A percentile compares a stretch with the other conserved stretches of the same genome.
These are phyloP conservation scores for Henricia sp. DNA, from an alignment of 53 echinoderm and acorn worm species.

Conservation along the genomic window DNA sequence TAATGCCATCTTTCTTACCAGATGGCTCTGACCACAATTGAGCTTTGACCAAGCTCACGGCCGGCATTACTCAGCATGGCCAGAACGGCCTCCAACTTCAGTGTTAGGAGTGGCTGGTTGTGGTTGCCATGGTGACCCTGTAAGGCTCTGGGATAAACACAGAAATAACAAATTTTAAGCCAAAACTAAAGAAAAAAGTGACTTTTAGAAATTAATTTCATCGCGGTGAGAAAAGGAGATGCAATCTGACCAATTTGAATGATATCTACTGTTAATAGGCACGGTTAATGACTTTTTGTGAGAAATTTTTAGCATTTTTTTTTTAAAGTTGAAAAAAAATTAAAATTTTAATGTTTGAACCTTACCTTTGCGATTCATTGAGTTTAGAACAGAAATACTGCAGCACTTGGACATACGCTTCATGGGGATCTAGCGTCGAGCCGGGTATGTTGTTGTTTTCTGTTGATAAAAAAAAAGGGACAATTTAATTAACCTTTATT, in stretches of 20 bases:
- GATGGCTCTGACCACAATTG: conserved; percentile 82
- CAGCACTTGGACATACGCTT: conserved; percentile 62
- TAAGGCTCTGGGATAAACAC: conserved; percentile 1
- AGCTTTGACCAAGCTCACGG: conserved; percentile 72
- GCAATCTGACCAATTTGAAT: too few species aligned
- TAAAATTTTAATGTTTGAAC: neutral
- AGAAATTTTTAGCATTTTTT: neutral
- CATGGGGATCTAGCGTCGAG: conserved; percentile 50
- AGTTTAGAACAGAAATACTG: conserved; percentile 63
- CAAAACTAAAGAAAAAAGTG: too few species aligned
- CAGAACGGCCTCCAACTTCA: conserved; percentile 86
- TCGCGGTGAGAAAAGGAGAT: too few species aligned
- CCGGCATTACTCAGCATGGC: conserved; percentile 83
- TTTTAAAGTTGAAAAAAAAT: neutral
- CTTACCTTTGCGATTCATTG: conserved; percentile 59
- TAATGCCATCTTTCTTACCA: conserved; percentile 94
- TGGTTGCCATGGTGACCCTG: conserved; percentile 53
- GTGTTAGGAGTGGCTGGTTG: conserved; percentile 76
- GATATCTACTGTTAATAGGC: neutral
- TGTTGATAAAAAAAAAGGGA: conserved; percentile 5
- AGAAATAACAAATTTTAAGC: neutral
- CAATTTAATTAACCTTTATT: neutral
- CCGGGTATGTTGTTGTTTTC: conserved; percentile 58
- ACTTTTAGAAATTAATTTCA: too few species aligned
- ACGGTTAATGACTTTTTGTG: neutral